These are phyloP conservation scores for Nyctereutes procyonoides DNA, from an alignment of 2,113 vertebrate species.

Conservation along the genomic window DNA sequence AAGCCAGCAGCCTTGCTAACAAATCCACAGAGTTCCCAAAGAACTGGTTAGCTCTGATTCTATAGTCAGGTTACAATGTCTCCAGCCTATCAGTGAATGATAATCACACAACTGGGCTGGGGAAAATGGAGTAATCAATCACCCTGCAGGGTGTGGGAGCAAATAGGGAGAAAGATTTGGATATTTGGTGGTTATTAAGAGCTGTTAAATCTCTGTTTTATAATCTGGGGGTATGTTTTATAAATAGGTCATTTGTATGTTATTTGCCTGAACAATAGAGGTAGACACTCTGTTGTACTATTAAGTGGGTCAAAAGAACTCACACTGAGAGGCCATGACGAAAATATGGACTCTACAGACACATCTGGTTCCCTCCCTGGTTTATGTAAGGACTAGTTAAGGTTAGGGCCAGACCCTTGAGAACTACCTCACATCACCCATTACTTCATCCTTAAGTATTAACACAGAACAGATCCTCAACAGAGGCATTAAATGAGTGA, in stretches of 20 bases:
- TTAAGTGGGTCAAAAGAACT: background rate
- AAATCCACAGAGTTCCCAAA: background rate
- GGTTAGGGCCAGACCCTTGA: background rate
- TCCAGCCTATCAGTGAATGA: slow-evolving; percentile 50
- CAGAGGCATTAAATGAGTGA: background rate
- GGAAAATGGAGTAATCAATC: background rate
- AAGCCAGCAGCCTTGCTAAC: background rate
- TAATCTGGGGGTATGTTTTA: background rate
- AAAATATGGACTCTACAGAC: background rate
- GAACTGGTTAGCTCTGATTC: background rate
- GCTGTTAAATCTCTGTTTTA: background rate
- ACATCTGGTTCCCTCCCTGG: background rate
- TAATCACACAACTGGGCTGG: background rate
- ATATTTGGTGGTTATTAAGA: background rate
- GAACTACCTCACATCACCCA: background rate
- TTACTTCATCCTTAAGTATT: background rate
- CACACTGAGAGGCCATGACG: background rate
- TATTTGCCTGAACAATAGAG: background rate
- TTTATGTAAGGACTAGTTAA: background rate
- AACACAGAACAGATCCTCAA: background rate
- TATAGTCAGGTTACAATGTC: slow-evolving; percentile 16
- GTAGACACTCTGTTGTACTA: background rate
- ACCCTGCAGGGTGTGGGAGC: background rate
- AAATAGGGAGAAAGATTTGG: background rate
- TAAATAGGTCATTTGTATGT: background rate